Evolutionary conservation across 2,113 vertebrate species (phyloP).

Genomic region (Chlorodrepanis virens): DNA sequence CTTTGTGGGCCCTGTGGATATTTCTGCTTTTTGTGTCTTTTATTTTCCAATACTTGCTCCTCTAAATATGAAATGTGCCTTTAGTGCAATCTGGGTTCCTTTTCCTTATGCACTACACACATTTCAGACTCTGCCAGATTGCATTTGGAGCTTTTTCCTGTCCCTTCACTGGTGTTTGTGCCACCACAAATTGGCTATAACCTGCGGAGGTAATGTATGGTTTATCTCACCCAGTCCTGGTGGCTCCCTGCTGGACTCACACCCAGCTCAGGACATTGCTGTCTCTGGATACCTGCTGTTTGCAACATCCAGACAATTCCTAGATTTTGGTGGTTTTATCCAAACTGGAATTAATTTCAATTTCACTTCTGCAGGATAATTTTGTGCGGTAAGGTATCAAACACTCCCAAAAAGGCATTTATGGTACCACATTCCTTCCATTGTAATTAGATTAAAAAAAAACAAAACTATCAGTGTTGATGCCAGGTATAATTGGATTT

Average conservation of each 20-base stretch:
- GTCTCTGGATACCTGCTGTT: neutral
- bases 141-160: neutral
- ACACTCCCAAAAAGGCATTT: neutral
- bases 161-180: neutral
- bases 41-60: neutral
- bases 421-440: neutral
- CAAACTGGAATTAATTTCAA: neutral
- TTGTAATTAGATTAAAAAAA: neutral
- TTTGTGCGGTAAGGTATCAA: neutral
- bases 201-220: fast-evolving
- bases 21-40: neutral
- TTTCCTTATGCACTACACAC: neutral
- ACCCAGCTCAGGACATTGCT: fast-evolving
- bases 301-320: neutral
- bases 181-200: neutral
- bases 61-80: neutral
- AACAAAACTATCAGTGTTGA: neutral
- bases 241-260: neutral
- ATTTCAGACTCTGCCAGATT: neutral
- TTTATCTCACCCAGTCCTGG: neutral
- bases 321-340: neutral
- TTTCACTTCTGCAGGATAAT: neutral
- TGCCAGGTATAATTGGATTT: slow-evolving; percentile 14
- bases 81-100: neutral
- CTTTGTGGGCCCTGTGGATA: neutral